Evolutionary conservation across 2,113 vertebrate species (phyloP).

Genomic region (Sula dactylatra): DNA sequence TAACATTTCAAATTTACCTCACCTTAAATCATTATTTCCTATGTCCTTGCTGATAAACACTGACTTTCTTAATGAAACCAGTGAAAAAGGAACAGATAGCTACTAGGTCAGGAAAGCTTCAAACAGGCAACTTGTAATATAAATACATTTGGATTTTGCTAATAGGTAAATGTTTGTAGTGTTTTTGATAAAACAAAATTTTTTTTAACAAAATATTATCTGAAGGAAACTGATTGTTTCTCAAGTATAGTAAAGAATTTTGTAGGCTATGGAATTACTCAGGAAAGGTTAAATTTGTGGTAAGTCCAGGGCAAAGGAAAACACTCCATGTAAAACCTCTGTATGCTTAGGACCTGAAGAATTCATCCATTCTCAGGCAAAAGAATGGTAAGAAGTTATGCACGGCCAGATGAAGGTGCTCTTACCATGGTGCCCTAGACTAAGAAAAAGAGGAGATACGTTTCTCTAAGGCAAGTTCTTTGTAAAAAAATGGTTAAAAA

Average conservation of each 20-base stretch:
- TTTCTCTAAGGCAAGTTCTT: background rate
- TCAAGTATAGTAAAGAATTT: background rate
- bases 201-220: background rate
- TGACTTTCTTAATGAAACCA: background rate
- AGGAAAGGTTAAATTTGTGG: background rate
- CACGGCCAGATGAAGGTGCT: background rate
- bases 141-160: background rate
- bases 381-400: background rate
- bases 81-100: background rate
- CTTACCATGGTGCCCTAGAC: background rate
- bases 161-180: background rate
- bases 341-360: background rate
- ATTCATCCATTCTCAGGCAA: background rate
- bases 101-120: background rate
- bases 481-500: background rate
- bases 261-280: background rate
- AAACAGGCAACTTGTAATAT: background rate
- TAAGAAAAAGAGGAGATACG: background rate
- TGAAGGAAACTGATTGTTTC: background rate
- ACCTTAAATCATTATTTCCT: background rate
- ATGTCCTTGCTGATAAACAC: background rate
- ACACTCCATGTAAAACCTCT: background rate
- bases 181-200: background rate
- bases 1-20: background rate
- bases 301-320: background rate